phyloP scores from a whole-genome alignment of 2,797 vertebrate species.

The Hippopotamyrus pictus region DNA sequence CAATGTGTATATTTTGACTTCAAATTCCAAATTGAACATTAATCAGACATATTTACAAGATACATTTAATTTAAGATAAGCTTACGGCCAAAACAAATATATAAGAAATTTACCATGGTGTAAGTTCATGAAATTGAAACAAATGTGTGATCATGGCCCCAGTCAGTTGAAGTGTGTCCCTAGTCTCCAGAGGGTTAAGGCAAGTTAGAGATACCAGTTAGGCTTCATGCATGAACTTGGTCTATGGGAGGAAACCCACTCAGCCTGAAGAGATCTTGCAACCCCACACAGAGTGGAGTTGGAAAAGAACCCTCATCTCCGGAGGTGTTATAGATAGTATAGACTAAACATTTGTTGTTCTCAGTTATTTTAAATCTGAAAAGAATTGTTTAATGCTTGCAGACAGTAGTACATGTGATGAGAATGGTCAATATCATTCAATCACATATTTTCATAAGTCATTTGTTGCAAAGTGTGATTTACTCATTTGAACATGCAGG shows the following conservation, averaged over 20 bases:
- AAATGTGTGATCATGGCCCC: neutral
- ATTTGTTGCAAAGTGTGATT: neutral
- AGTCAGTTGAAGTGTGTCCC: neutral
- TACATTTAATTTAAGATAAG: too few relatives aligned
- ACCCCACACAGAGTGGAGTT: neutral
- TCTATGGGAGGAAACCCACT: neutral
- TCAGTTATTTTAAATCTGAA: neutral
- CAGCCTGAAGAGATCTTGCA: neutral
- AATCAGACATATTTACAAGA: neutral
- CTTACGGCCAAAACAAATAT: neutral
- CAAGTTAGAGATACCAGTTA: neutral
- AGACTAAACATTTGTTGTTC: too few relatives aligned
- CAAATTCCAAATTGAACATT: neutral
- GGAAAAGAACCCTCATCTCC: neutral
- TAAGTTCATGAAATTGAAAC: neutral
- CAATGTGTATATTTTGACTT: neutral
- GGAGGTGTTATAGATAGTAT: neutral
- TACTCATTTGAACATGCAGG: neutral
- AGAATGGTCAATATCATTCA: neutral
- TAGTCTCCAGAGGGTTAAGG: neutral
- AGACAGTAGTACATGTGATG: neutral
- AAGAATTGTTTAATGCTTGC: neutral
- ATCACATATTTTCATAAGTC: neutral
- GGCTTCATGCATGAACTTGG: neutral
- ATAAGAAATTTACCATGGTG: neutral